Base-by-base conservation (phyloP, 1,140 invertebrate species). In the Neodiprion pinetum region DNA sequence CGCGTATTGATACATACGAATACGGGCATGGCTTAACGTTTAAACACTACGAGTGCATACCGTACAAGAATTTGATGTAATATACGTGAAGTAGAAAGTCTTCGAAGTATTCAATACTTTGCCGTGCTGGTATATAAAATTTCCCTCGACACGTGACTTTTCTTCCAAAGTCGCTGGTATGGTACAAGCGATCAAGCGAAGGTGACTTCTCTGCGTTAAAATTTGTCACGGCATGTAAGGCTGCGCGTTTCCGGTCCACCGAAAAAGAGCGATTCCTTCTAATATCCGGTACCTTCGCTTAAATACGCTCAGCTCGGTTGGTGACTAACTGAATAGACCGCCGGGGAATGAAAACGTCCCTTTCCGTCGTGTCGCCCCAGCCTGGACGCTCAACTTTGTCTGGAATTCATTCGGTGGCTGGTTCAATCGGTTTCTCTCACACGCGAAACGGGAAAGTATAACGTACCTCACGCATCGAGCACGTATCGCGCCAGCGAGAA, bases 391-490 rank as follows among this genome's bases (percentile, higher is more conserved):
- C 53, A 12, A 17, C 53, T 5, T 61, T 61, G n/a, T 61, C 53
- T 61, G 53, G 53, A 61, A 61, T 61, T 61, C 53, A 61, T 61
- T 61, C 53, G 53, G 11, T 61, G 11, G n/a, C 53, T 61, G 11
- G 53, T 61, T 61, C 53, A 61, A 14, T 61, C 53, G 53, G 11
- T 61, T 14, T 61, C 53, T 12, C 53, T 61, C 8, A 61, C 53
- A 61, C 53, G n/a, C 53, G 11, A 4, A 12, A 17, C 53, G 7
- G n/a, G 53, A 5, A 61, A 61, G 53, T 61, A 61, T 61, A 61
- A 61, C 28, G 28, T 40, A 40, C 53, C 53, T 61, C 53, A 61
- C 53, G 53, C 53, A 61, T 61, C 53, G 53, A 61, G 53, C 53
- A 61, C 53, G 53, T 61, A 61, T 61, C 53, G 53, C n/a, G n/a